Evolutionary conservation across 2,113 vertebrate species (phyloP).

Genomic region (Clinocottus analis): DNA sequence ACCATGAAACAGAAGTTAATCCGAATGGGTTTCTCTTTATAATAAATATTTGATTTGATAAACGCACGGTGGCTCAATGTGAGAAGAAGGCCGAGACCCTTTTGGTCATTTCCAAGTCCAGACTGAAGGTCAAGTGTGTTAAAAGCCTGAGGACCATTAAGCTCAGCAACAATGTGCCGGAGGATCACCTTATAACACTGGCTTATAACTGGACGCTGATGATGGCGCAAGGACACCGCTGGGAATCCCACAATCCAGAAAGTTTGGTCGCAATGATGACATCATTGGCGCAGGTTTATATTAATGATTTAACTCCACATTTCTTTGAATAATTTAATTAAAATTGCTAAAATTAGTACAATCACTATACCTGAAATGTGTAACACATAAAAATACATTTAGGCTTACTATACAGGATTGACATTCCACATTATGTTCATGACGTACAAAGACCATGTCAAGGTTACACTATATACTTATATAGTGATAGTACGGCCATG

Average conservation of each 20-base stretch:
- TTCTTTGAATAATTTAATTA: background rate
- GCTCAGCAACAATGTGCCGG: conserved; percentile 38
- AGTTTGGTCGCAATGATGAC: background rate
- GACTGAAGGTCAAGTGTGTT: conserved; percentile 42
- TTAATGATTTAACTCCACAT: background rate
- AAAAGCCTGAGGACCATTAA: conserved; percentile 35
- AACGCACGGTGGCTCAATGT: background rate
- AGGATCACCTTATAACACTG: conserved; percentile 45
- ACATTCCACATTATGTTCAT: background rate
- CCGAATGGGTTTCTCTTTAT: background rate
- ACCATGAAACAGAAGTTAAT: no score
- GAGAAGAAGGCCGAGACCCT: conserved; percentile 14
- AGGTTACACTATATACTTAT: no score
- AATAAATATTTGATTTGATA: conserved; percentile 15
- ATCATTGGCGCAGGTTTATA: background rate
- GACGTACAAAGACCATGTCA: background rate
- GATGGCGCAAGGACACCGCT: conserved; percentile 25
- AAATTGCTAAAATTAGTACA: background rate
- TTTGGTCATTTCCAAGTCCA: conserved; percentile 41
- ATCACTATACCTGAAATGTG: background rate
- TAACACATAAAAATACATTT: background rate
- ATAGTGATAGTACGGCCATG: background rate
- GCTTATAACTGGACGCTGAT: conserved; percentile 31
- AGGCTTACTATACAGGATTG: background rate
- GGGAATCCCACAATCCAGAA: conserved; percentile 42